Conservation (phyloP, 2,113 vertebrate genomes). For the Zosterops borbonicus region DNA sequence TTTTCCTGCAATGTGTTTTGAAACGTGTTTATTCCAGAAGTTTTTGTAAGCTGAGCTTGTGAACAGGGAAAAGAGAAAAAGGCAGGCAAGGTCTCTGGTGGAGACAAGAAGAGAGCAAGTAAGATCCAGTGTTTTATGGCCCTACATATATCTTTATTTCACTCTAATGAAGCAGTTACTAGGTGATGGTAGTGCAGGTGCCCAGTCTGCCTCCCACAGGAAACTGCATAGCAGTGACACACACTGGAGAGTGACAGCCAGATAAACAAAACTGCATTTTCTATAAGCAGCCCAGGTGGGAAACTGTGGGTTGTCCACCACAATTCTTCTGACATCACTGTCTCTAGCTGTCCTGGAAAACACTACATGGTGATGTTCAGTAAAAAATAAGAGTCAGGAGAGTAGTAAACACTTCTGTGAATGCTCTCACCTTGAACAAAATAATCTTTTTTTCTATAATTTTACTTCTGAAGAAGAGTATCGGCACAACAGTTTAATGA, state of each 20-base stretch:
- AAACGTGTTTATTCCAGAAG: background rate
- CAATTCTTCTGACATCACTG: background rate
- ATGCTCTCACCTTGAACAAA: background rate
- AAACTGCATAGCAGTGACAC: background rate
- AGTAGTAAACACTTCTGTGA: background rate
- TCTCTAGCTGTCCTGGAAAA: background rate
- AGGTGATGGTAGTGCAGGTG: background rate
- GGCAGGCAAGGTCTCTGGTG: background rate
- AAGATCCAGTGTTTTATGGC: background rate
- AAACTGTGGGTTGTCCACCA: background rate
- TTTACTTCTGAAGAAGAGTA: background rate
- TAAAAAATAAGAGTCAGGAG: background rate
- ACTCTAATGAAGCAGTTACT: background rate
- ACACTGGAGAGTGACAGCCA: background rate
- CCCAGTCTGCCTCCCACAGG: fast-evolving
- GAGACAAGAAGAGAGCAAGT: background rate
- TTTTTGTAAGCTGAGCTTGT: background rate
- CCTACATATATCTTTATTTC: background rate
- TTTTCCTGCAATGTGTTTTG: background rate
- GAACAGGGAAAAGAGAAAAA: background rate
- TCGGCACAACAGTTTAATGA: background rate
- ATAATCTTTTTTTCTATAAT: background rate
- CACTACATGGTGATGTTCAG: background rate
- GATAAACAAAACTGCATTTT: background rate
- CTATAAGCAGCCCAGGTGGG: background rate